Evolutionary conservation across 2,888 invertebrate genomes (phyloP).

Genomic region (Mythimna loreyi): DNA sequence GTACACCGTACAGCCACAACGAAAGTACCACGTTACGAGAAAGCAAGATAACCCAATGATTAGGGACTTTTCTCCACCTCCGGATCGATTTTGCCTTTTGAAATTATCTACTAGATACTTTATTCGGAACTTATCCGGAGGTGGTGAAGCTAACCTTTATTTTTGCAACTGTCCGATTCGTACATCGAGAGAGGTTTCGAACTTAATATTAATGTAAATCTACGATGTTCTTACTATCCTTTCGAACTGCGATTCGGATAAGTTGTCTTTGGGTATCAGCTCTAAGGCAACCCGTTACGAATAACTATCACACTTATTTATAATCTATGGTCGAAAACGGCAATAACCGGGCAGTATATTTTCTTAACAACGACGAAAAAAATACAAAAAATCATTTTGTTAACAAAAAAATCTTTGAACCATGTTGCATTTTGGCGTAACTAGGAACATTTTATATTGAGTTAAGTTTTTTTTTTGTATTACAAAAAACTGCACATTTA

Average conservation of each 20-base stretch:
- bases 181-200: constrained; percentile 7
- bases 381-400: constrained; percentile 41
- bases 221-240: constrained; percentile 16
- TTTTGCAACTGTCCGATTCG: constrained; percentile 22
- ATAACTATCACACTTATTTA: constrained; percentile 60
- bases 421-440: constrained; percentile 46
- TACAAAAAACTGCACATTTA: constrained; percentile 1
- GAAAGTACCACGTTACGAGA: constrained; percentile 30
- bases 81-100: neutral
- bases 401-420: constrained; percentile 21
- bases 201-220: constrained; percentile 33
- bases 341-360: constrained; percentile 72
- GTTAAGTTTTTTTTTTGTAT: neutral
- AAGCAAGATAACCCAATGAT: constrained; percentile 35
- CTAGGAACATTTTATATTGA: constrained; percentile 32
- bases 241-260: constrained; percentile 21
- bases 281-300: constrained; percentile 56
- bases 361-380: constrained; percentile 62
- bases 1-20: constrained; percentile 32
- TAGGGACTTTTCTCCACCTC: neutral
- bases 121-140: neutral
- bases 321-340: constrained; percentile 63
- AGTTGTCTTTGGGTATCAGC: constrained; percentile 33
- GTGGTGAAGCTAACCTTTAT: neutral
- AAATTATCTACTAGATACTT: neutral